phyloP scores from a whole-genome alignment of 2,888 invertebrate genomes.

The Neoaliturus tenellus region DNA sequence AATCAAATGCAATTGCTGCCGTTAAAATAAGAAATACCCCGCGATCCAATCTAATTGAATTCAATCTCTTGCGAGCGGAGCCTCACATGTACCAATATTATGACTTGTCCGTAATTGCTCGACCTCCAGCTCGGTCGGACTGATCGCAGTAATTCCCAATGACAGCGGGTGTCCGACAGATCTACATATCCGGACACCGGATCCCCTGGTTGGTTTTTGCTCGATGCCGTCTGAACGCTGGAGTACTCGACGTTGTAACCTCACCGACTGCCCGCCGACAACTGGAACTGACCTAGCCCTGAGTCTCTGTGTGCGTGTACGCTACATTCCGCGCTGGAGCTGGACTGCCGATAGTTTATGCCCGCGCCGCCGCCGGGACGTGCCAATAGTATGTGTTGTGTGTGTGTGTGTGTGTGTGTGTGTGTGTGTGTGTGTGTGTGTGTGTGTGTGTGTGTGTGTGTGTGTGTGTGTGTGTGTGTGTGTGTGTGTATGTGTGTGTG shows the following conservation, averaged over 20 bases:
- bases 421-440: background rate
- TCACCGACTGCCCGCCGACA: background rate
- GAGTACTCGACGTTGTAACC: background rate
- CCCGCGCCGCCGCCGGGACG: background rate
- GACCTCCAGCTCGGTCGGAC: no score
- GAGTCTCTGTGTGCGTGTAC: background rate
- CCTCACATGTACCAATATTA: no score
- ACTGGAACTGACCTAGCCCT: background rate
- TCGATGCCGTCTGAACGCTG: background rate
- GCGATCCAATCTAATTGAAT: no score
- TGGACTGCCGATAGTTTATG: background rate
- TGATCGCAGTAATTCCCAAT: no score
- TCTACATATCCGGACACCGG: background rate
- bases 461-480: background rate
- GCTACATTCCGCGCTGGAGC: background rate
- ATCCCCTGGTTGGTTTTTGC: background rate
- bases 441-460: slow-evolving; percentile 13
- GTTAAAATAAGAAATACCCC: no score
- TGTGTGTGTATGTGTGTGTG: slow-evolving; percentile 1
- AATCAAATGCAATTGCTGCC: no score
- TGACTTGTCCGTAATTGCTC: no score
- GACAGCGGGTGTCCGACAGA: no score
- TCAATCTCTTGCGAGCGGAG: no score
- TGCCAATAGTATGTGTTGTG: background rate
- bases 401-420: slow-evolving; percentile 17